Evolutionary conservation across 2,797 vertebrate genomes (phyloP), one percentile per base, ranked within the genome.

Genomic region (Lophotriccus pileatus): DNA sequence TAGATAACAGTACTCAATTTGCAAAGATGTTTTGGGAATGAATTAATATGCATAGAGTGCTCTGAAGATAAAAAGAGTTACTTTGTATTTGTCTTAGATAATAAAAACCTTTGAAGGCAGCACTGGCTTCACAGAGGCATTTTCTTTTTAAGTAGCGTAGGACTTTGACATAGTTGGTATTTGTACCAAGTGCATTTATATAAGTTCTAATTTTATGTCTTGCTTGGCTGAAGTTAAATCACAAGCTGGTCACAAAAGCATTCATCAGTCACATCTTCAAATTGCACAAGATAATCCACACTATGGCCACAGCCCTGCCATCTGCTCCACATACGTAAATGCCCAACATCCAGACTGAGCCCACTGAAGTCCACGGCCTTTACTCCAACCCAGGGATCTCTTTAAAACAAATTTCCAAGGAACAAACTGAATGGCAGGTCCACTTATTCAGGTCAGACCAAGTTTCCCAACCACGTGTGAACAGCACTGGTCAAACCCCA

Each of bases 21-120:
- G n/a, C 72, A 93, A 74, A 89, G 89, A 85, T 55, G 62, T 78
- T 92, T 60, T 17, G 10, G 43, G 53, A 85, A 75, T 60, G 4
- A 89, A 92, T 94, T 84, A 91, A 83, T 58, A 90, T 78, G 78
- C 70, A 79, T 6, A 46, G 74, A 72, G 62, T 58, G 30, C 23
- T 89, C 68, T 62, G 78, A 85, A 92, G 84, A 85, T 94, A 83
- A 91, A 87, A 82, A 60, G 32, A 95, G n/a, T 55, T 83, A 47
- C 25, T 87, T 90, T 89, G 60, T 55, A 75, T 93, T 93, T 93
- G 43, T 78, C 75, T 93, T 55, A 81, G 92, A 72, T 75, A 95
- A 90, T 27, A 83, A 84, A 86, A 83, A 37, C 39, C 36, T 85
- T 72, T 93, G 81, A 94, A 94, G 89, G 34, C 53, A 55, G 72